Percentiles rank a stretch among this genome's conserved stretches.
Evolutionary conservation across 2,113 vertebrate genomes (phyloP).

Genomic region (Montifringilla adamsi): DNA sequence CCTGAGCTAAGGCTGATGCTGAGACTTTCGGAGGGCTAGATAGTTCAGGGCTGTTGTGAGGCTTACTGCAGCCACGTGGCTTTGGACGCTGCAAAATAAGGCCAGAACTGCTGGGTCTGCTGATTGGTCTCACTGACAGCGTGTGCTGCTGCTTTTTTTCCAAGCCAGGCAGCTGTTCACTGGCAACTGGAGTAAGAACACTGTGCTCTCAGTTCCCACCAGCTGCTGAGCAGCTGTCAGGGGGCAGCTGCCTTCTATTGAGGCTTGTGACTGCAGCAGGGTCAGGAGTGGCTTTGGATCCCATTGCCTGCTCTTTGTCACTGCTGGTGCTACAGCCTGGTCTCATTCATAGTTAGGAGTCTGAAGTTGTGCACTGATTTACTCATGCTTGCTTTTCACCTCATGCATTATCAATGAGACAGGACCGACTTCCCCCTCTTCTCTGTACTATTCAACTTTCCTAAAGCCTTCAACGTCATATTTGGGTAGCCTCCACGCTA

Average conservation of each 20-base stretch:
- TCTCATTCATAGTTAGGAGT: not conserved
- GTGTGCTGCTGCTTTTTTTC: not conserved
- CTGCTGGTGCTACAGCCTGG: not conserved
- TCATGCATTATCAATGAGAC: not conserved
- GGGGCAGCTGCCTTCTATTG: not conserved
- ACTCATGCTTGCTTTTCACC: not conserved
- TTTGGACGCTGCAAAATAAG: not conserved
- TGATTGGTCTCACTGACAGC: not conserved
- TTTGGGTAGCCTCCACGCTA: not conserved
- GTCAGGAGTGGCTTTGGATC: not conserved
- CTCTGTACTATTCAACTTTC: not conserved
- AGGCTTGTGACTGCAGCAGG: not conserved
- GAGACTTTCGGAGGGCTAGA: not conserved
- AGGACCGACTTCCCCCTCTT: not conserved
- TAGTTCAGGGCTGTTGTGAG: not conserved
- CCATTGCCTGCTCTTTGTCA: not conserved
- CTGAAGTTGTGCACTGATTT: not conserved
- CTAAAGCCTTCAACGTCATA: not conserved
- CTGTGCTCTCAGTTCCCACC: not conserved
- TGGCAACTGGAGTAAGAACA: constrained; percentile 10
- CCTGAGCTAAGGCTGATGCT: not conserved
- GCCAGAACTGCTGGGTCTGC: not conserved
- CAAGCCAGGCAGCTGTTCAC: not conserved
- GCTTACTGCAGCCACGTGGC: not conserved
- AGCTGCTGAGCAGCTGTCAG: not conserved